phyloP scores from a whole-genome alignment of 1,140 invertebrate genomes.

The Proctacanthus coquilletti region DNA sequence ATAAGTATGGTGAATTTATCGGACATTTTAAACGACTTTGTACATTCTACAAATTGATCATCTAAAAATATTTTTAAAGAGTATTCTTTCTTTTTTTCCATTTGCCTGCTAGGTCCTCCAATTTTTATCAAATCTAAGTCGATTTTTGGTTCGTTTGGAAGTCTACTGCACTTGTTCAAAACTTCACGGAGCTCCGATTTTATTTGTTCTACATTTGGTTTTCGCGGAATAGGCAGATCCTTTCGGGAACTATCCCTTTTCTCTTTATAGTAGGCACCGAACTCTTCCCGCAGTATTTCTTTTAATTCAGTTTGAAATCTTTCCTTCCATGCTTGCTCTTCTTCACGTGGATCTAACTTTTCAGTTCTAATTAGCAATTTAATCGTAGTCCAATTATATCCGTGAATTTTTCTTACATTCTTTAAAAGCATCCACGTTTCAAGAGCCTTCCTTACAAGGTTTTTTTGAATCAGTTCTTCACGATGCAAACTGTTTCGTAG shows the following conservation, averaged over 20 bases:
- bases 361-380: conserved; percentile 25
- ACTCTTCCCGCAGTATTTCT: conserved; percentile 26
- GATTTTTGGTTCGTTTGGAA: conserved; percentile 34
- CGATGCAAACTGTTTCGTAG: conserved; percentile 22
- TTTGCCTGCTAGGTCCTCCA: conserved; percentile 11
- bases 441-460: conserved; percentile 20
- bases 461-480: conserved; percentile 20
- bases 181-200: conserved; percentile 19
- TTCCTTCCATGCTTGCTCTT: conserved; percentile 11
- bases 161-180: conserved; percentile 29
- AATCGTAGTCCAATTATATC: conserved; percentile 25
- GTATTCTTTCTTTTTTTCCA: conserved; percentile 19
- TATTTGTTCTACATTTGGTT: conserved; percentile 22
- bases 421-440: conserved; percentile 30
- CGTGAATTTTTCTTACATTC: conserved; percentile 18
- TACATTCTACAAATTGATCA: conserved; percentile 16
- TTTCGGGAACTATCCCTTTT: conserved; percentile 11
- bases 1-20: conserved; percentile 20
- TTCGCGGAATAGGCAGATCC: conserved; percentile 10
- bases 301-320: conserved; percentile 24
- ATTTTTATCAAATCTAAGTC: conserved; percentile 26
- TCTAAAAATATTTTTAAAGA: conserved; percentile 21
- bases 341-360: conserved; percentile 9
- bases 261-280: conserved; percentile 20
- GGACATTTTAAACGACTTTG: conserved; percentile 21